Percentiles rank a stretch among this genome's conserved stretches.
phyloP scores from a whole-genome alignment of 1,140 invertebrate genomes.

The Pseudomyrmex gracilis region DNA sequence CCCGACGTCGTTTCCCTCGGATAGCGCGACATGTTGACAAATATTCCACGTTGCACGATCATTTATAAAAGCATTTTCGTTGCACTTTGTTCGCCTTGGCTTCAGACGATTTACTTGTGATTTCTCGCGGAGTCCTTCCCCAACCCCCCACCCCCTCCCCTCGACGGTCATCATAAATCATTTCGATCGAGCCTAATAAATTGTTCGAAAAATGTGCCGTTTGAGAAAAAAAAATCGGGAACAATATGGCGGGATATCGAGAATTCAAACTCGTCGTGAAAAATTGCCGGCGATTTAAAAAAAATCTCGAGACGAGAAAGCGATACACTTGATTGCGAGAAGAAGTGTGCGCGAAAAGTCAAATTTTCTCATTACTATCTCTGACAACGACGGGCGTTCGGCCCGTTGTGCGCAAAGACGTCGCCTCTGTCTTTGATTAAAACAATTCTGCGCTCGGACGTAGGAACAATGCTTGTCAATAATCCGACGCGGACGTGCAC shows the following conservation, averaged over 20 bases:
- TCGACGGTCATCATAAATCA: too few relatives aligned
- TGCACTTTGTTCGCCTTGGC: slow-evolving; percentile 20
- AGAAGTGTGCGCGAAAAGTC: not conserved
- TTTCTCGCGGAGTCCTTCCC: not conserved
- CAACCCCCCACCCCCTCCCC: too few relatives aligned
- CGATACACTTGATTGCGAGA: not conserved
- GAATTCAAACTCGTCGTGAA: not conserved
- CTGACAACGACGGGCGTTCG: not conserved
- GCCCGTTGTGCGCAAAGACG: not conserved
- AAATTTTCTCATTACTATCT: slow-evolving; percentile 24
- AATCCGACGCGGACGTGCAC: slow-evolving; percentile 41
- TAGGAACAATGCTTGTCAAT: slow-evolving; percentile 65
- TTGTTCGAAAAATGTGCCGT: not conserved
- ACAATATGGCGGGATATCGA: not conserved
- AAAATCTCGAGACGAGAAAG: not conserved
- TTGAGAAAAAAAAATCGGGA: too few relatives aligned
- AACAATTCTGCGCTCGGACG: slow-evolving; percentile 39
- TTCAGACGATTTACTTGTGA: slow-evolving; percentile 3
- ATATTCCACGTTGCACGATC: slow-evolving; percentile 30
- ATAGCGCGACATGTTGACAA: slow-evolving; percentile 44
- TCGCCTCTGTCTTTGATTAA: not conserved
- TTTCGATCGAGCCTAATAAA: too few relatives aligned
- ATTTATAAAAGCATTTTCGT: slow-evolving; percentile 39
- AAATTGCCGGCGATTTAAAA: not conserved
- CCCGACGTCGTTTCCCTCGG: slow-evolving; percentile 26